Evolutionary conservation across 2,888 invertebrate genomes (phyloP), one percentile per base, ranked within the genome.

Genomic region (Nasonovia ribisnigri): DNA sequence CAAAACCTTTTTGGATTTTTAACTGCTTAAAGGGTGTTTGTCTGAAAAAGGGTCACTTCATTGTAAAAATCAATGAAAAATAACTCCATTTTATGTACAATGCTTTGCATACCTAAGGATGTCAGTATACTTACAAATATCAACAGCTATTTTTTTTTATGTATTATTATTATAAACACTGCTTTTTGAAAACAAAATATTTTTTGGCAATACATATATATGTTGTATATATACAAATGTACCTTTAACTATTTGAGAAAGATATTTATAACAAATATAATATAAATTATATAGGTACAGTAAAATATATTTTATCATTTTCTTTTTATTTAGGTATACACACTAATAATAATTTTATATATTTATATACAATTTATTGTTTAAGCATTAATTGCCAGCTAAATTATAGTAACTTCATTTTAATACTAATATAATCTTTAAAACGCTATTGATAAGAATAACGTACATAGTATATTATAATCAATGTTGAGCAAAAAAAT

Each of bases 61-160:
- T 67, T 67, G 67, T 16, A 67, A n/a, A 67, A 67, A 67, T n/a
- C 67, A 67, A 67, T 67, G 67, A 67, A n/a, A 67, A 67, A 67
- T n/a, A 67, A 67, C 67, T 16, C 13, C 67, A 67, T 16, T 67
- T 67, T 67, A 67, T 67, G n/a, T n/a, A 67, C 67, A 67, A 67
- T 67, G 5, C 67, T 67, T n/a, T 67, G 16, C 8, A 5, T 67
- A 67, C n/a, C 67, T n/a, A 67, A 1, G n/a, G 4, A 67, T n/a
- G 16, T n/a, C 67, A n/a, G 16, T 67, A n/a, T 67, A 16, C n/a
- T 67, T n/a, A 67, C 67, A 67, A 67, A 67, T 67, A 67, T n/a
- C 67, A 67, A 67, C 67, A n/a, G n/a, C 13, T 29, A 29, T 60
- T n/a, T 3, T 67, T 57, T 57, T 67, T 67, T 16, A 4, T n/a